A percentile compares a stretch with the other conserved stretches of the same genome.
These are phyloP conservation scores for Pararge aegeria DNA, from an alignment of 1,140 invertebrate species.

Conservation along the genomic window DNA sequence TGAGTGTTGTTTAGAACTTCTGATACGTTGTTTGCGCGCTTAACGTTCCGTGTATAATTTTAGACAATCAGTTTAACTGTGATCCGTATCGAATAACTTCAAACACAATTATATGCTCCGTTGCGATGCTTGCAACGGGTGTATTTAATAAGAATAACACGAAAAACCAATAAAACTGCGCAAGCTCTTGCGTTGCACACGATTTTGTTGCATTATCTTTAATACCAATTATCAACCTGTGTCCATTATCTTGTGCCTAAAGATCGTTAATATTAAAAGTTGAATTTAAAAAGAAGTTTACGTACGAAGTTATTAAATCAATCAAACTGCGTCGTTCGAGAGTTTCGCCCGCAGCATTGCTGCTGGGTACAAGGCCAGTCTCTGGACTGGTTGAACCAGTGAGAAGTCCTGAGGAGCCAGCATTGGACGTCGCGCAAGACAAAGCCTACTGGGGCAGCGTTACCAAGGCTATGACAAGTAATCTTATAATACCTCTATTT, in stretches of 20 bases:
- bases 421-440: constrained; percentile 75
- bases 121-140: background rate
- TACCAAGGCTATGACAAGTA: constrained; percentile 61
- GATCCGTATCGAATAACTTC: constrained; percentile 1
- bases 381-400: constrained; percentile 69
- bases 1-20: constrained; percentile 19
- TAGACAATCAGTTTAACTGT: constrained; percentile 17
- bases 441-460: constrained; percentile 74
- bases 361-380: constrained; percentile 69
- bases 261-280: background rate
- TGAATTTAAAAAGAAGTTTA: background rate
- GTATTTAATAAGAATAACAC: background rate
- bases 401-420: constrained; percentile 71
- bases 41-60: constrained; percentile 19
- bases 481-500: constrained; percentile 13
- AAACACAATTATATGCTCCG: background rate
- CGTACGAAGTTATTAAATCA: constrained; percentile 12
- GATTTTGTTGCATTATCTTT: background rate
- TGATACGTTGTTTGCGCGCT: constrained; percentile 27
- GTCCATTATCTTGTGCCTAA: constrained; percentile 9
- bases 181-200: constrained; percentile 15
- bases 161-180: background rate
- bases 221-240: constrained; percentile 1
- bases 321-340: constrained; percentile 70
- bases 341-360: constrained; percentile 68